phyloP scores from a whole-genome alignment of 1,140 invertebrate species.

The Diploscapter pachys region DNA sequence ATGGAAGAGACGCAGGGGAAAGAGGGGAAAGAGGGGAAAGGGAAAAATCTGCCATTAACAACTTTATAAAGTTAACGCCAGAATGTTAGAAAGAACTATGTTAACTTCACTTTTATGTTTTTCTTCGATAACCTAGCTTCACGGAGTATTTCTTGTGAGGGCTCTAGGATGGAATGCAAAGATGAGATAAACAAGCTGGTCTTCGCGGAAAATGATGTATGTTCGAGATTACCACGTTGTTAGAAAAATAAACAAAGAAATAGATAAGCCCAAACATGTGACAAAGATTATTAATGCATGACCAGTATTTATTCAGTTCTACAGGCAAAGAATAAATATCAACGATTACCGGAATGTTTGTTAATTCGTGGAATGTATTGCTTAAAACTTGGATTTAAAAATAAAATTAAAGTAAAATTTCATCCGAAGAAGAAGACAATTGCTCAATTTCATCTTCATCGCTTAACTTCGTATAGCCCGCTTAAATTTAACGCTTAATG shows the following conservation, averaged over 20 bases:
- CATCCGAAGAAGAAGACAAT: constrained; percentile 49
- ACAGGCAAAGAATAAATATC: constrained; percentile 11
- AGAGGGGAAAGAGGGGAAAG: no score
- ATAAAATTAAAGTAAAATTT: constrained; percentile 44
- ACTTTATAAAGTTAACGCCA: no score
- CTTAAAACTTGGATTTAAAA: constrained; percentile 13
- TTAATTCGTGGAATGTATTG: constrained; percentile 2
- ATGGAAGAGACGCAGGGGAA: no score
- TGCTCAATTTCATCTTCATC: constrained; percentile 41
- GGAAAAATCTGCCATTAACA: no score
- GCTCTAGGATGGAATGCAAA: neutral
- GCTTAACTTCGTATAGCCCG: neutral
- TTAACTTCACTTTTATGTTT: neutral
- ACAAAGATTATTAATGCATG: constrained; percentile 13
- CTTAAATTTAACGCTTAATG: constrained; percentile 8
- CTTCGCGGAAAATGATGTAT: neutral
- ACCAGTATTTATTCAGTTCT: constrained; percentile 12
- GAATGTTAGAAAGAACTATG: neutral
- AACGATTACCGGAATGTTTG: constrained; percentile 5
- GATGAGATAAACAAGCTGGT: neutral
- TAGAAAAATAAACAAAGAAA: neutral
- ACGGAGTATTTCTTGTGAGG: neutral
- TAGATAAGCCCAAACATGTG: neutral
- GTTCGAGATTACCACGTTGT: neutral
- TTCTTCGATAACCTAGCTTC: neutral